A percentile compares a stretch with the other conserved stretches of the same genome.
Conservation (phyloP, 2,113 vertebrate species). For the Rostratula benghalensis region DNA sequence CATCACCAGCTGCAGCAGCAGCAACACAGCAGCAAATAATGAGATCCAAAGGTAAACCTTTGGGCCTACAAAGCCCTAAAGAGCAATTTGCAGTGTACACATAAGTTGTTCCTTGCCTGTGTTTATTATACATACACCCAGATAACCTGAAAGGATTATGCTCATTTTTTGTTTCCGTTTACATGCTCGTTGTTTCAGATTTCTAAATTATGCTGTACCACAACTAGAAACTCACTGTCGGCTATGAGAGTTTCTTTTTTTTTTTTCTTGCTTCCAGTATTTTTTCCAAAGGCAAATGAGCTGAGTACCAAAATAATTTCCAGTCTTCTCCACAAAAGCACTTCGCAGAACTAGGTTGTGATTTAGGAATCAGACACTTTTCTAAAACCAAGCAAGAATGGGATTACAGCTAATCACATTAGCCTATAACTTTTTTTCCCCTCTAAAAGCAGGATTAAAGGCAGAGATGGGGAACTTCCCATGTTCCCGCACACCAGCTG, state of each 20-base stretch:
- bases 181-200: background rate
- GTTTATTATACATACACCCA: background rate
- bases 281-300: background rate
- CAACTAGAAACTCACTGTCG: background rate
- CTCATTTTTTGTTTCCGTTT: background rate
- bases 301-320: background rate
- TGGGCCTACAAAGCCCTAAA: background rate
- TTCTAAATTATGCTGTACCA: background rate
- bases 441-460: constrained; percentile 50
- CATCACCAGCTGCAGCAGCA: background rate
- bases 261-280: background rate
- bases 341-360: background rate
- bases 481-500: constrained; percentile 29
- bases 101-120: background rate
- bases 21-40: background rate
- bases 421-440: constrained; percentile 15
- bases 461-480: constrained; percentile 33
- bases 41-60: background rate
- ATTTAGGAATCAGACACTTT: constrained; percentile 24
- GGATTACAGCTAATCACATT: constrained; percentile 64
- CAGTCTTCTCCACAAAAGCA: background rate
- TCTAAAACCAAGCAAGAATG: constrained; percentile 43
- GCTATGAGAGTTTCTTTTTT: background rate
- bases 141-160: background rate
- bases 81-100: rapidly evolving